Evolutionary conservation across 2,888 invertebrate genomes (phyloP).

Genomic region (Hypolimnas misippus): DNA sequence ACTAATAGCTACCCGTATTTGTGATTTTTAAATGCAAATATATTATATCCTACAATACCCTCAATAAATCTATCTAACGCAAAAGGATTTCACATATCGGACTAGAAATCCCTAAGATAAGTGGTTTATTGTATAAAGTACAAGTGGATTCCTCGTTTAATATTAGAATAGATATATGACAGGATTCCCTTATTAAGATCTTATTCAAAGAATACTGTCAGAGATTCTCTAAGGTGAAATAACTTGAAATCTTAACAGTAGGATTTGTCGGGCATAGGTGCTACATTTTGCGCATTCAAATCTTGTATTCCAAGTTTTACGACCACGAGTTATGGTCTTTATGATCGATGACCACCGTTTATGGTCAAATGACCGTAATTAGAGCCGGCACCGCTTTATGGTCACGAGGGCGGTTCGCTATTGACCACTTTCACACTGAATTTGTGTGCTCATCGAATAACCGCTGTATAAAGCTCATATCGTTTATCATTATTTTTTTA

Average conservation of each 20-base stretch:
- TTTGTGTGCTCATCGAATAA: constrained; percentile 48
- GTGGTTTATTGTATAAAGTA: neutral
- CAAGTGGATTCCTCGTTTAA: neutral
- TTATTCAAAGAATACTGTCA: neutral
- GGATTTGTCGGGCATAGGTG: constrained; percentile 43
- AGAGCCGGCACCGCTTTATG: constrained; percentile 61
- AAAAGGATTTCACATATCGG: neutral
- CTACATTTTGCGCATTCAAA: constrained; percentile 57
- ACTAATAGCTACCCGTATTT: too few relatives aligned
- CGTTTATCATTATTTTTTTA: constrained; percentile 9
- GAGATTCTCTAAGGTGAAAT: neutral
- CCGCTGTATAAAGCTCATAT: constrained; percentile 30
- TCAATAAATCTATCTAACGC: too few relatives aligned
- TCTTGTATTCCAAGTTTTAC: constrained; percentile 56
- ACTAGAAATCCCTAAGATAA: neutral
- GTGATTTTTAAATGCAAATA: too few relatives aligned
- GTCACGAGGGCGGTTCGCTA: constrained; percentile 57
- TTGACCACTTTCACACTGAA: constrained; percentile 57
- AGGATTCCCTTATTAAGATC: neutral
- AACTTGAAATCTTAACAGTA: constrained; percentile 3
- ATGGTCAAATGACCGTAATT: constrained; percentile 74
- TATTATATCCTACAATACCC: too few relatives aligned
- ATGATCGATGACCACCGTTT: constrained; percentile 76
- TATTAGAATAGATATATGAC: neutral
- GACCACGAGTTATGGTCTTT: constrained; percentile 70